Evolutionary conservation across 2,797 vertebrate species (phyloP).

Genomic region (Ispidina lecontei): DNA sequence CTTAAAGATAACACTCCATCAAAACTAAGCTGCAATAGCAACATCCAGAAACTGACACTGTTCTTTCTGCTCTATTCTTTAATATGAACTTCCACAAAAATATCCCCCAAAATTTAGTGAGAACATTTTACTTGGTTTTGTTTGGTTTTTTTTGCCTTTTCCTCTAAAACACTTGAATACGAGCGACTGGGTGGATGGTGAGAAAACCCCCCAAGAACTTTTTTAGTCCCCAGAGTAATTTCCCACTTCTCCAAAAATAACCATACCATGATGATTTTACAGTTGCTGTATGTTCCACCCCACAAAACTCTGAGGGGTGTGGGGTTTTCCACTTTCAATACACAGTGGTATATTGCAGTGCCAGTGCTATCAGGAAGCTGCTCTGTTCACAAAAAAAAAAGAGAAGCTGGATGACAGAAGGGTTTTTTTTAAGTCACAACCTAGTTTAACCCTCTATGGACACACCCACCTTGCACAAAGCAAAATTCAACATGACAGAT

Average conservation of each 20-base stretch:
- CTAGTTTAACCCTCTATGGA: background rate
- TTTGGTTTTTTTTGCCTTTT: background rate
- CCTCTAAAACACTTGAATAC: background rate
- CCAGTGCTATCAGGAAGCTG: slow-evolving; percentile 14
- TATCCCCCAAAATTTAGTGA: background rate
- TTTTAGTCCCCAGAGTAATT: background rate
- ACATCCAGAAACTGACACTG: background rate
- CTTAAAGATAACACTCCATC: background rate
- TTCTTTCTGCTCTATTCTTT: background rate
- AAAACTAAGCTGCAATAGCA: background rate
- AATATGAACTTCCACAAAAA: background rate
- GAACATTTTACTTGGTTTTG: background rate
- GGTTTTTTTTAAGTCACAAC: background rate
- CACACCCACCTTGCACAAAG: background rate
- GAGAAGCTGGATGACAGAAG: background rate
- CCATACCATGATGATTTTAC: background rate
- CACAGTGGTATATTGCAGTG: background rate
- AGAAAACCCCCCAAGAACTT: background rate
- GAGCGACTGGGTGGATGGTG: background rate
- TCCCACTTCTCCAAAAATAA: slow-evolving; percentile 46
- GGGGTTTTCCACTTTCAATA: slow-evolving; percentile 11
- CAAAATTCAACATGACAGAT: background rate
- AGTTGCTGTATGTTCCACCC: slow-evolving; percentile 8
- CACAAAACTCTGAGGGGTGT: background rate
- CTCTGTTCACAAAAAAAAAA: slow-evolving; percentile 14